Base-by-base conservation (phyloP, 92 coral and sea anemone species). In the Siderastrea siderea region DNA sequence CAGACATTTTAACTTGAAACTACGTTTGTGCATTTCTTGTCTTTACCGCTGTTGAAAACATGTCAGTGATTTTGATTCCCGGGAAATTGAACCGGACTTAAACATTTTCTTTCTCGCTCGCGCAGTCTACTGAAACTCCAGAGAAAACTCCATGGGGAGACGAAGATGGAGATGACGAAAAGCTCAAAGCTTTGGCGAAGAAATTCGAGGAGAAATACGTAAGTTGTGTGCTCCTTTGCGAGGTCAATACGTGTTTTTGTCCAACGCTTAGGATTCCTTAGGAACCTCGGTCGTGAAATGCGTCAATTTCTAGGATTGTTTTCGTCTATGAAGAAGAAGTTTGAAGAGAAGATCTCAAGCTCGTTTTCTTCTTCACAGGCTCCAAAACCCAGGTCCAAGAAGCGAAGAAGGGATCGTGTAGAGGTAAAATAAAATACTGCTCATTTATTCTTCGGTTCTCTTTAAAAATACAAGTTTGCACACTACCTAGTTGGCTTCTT, bases 181-280 rank as follows among this genome's bases (percentile, higher is more conserved):
- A 97, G 69, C 86, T 97, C 45, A 86, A 92, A 89, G 94, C 92
- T 64, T 95, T 97, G 72, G 99, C 99, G 48, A 95, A 95, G 86
- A 94, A 94, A 90, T 97, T 97, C 84, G 99, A 97, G 83, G 98
- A 95, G 81, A 97, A 97, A 97, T 97, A 97, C 78, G 99, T 97
- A 85, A 90, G 99, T 95, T 86, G 65, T 77, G 47, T 57, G 19
- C 86, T 45, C 12, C 78, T 55, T 6, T 70, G 48, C 75, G 7
- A 45, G 55, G 78, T 74, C 47, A 48, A 38, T 47, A 26, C 79
- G 47, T 57, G 61, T 72, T 71, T 72, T 72, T 61, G 87, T 71
- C 49, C 26, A 59, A 26, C 50, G 26, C 78, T 43, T 6, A 38
- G 61, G 79, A 71, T 83, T 71, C 87, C 87, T 84, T 74, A 74